These are phyloP conservation scores for Jacana jacana DNA, from an alignment of 2,113 vertebrate genomes.

Conservation along the genomic window DNA sequence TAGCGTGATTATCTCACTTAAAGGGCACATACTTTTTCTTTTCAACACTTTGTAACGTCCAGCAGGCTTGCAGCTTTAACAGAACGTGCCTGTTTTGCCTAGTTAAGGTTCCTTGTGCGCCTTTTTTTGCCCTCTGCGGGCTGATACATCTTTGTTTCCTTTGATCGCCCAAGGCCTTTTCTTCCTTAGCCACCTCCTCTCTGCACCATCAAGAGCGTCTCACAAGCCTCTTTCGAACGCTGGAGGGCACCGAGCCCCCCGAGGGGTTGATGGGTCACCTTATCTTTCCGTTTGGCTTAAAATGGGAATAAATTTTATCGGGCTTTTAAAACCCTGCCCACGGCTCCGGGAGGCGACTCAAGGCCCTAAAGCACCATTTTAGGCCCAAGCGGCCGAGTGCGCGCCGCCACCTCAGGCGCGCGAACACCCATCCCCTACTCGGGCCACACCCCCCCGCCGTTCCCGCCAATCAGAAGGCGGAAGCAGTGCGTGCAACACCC, in stretches of 20 bases:
- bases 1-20: not conserved
- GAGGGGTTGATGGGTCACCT: not conserved
- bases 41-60: not conserved
- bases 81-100: not conserved
- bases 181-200: not conserved
- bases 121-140: not conserved
- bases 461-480: not conserved
- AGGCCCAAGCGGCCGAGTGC: rapidly evolving
- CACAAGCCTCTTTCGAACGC: rapidly evolving
- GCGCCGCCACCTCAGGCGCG: rapidly evolving
- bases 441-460: not conserved
- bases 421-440: rapidly evolving
- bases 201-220: not conserved
- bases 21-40: not conserved
- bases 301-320: rapidly evolving
- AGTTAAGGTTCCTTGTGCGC: not conserved
- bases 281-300: not conserved
- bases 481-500: rapidly evolving
- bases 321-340: not conserved
- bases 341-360: not conserved
- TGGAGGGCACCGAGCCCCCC: rapidly evolving
- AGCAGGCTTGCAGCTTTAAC: not conserved
- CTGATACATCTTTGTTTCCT: not conserved
- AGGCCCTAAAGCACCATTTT: rapidly evolving
- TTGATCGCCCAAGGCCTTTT: not conserved